Conservation (phyloP, 2,888 invertebrate species). For the Pheosia gnoma region DNA sequence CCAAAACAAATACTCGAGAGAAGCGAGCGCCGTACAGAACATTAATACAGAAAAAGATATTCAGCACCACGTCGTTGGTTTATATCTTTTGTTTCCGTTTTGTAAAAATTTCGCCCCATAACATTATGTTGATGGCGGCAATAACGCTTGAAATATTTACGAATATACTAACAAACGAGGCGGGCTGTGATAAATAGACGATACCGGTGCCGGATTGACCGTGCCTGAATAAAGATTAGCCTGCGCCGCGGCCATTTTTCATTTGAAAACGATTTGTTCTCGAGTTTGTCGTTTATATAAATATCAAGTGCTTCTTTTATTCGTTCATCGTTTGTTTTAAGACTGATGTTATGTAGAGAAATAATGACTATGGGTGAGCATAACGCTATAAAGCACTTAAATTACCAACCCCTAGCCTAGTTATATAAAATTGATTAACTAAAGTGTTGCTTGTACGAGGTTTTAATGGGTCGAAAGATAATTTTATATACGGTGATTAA, state of each 20-base stretch:
- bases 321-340: neutral
- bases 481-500: too few relatives aligned
- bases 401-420: too few relatives aligned
- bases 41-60: conserved; percentile 69
- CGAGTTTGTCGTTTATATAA: conserved; percentile 12
- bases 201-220: conserved; percentile 73
- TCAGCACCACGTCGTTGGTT: conserved; percentile 66
- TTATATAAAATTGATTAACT: too few relatives aligned
- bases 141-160: conserved; percentile 83
- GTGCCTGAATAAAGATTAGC: conserved; percentile 70
- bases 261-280: conserved; percentile 43
- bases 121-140: conserved; percentile 82
- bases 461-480: too few relatives aligned
- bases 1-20: conserved; percentile 19
- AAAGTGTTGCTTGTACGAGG: too few relatives aligned
- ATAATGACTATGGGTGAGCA: too few relatives aligned
- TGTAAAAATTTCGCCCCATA: conserved; percentile 80
- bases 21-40: conserved; percentile 41
- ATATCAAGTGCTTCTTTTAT: neutral
- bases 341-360: neutral
- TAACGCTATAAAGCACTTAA: too few relatives aligned
- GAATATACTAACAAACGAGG: conserved; percentile 80
- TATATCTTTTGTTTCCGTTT: conserved; percentile 81
- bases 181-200: conserved; percentile 73
- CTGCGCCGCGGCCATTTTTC: conserved; percentile 48